Evolutionary conservation across 1,140 invertebrate species (phyloP).

Genomic region (Aphelinus certus): DNA sequence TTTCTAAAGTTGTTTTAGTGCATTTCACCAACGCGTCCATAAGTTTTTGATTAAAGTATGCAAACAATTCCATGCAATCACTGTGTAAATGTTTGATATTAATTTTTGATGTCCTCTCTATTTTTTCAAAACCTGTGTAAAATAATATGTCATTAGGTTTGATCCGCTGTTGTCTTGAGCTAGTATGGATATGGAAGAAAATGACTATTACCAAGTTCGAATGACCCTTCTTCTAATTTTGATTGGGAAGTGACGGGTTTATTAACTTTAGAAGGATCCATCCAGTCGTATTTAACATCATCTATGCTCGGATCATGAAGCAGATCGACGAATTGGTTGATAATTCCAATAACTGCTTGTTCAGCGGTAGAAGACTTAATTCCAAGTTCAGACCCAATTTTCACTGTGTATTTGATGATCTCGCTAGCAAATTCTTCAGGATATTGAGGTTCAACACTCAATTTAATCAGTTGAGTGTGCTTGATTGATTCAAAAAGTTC

Average conservation of each 20-base stretch:
- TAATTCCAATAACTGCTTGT: slow-evolving; percentile 74
- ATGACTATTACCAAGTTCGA: slow-evolving; percentile 25
- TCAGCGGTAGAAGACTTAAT: slow-evolving; percentile 72
- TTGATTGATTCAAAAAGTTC: slow-evolving; percentile 75
- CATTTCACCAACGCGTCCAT: slow-evolving; percentile 75
- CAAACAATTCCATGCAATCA: slow-evolving; percentile 79
- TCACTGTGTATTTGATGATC: slow-evolving; percentile 66
- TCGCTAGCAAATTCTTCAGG: slow-evolving; percentile 74
- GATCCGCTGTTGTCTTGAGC: too few species aligned
- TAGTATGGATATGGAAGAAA: background rate
- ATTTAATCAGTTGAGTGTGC: slow-evolving; percentile 72
- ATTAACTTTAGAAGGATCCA: slow-evolving; percentile 70
- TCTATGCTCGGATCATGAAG: slow-evolving; percentile 68
- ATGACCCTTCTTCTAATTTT: slow-evolving; percentile 66
- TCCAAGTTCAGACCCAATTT: slow-evolving; percentile 62
- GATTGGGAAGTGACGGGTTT: slow-evolving; percentile 68
- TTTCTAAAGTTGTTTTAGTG: slow-evolving; percentile 75
- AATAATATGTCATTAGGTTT: background rate
- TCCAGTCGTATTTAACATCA: slow-evolving; percentile 71
- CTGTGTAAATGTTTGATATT: slow-evolving; percentile 71
- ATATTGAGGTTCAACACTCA: slow-evolving; percentile 73
- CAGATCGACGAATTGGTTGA: slow-evolving; percentile 75
- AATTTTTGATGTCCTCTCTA: slow-evolving; percentile 69
- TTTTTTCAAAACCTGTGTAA: slow-evolving; percentile 67
- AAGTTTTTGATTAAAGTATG: slow-evolving; percentile 77